Conservation (phyloP, 2,888 invertebrate species). For the Hypolimnas misippus region DNA sequence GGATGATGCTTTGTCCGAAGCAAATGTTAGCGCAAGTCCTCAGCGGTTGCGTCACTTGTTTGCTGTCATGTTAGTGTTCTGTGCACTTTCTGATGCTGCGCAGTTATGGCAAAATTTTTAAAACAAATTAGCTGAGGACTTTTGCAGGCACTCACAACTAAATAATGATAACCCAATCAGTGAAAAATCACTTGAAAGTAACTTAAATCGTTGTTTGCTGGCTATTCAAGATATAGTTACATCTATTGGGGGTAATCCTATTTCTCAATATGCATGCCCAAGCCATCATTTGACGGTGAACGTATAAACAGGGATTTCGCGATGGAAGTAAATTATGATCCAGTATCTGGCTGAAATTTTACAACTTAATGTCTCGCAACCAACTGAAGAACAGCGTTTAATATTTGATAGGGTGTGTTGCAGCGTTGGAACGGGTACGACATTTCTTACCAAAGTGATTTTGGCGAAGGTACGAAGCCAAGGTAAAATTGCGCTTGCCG, state of each 20-base stretch:
- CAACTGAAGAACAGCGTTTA: constrained; percentile 1
- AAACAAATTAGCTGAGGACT: neutral
- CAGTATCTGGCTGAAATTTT: constrained; percentile 12
- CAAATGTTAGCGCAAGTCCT: neutral
- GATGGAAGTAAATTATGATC: constrained; percentile 20
- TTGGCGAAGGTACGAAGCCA: constrained; percentile 27
- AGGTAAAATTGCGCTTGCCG: constrained; percentile 36
- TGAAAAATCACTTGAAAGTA: constrained; percentile 14
- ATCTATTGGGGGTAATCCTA: constrained; percentile 21
- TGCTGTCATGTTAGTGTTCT: neutral
- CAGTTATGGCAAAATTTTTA: neutral
- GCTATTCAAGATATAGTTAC: constrained; percentile 24
- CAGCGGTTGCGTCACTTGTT: neutral
- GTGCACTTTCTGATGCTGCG: neutral
- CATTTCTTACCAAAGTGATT: constrained; percentile 34
- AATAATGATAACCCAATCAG: constrained; percentile 3
- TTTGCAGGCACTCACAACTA: neutral
- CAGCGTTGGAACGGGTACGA: constrained; percentile 36
- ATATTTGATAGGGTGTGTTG: constrained; percentile 2
- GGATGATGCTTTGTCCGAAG: neutral
- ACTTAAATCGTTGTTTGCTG: constrained; percentile 15
- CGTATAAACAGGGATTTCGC: constrained; percentile 23
- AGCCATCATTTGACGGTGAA: constrained; percentile 14
- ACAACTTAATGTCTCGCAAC: constrained; percentile 1
- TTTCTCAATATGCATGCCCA: constrained; percentile 13